Evolutionary conservation across 2,113 vertebrate species (phyloP).

Genomic region (Pyrgilauda ruficollis): DNA sequence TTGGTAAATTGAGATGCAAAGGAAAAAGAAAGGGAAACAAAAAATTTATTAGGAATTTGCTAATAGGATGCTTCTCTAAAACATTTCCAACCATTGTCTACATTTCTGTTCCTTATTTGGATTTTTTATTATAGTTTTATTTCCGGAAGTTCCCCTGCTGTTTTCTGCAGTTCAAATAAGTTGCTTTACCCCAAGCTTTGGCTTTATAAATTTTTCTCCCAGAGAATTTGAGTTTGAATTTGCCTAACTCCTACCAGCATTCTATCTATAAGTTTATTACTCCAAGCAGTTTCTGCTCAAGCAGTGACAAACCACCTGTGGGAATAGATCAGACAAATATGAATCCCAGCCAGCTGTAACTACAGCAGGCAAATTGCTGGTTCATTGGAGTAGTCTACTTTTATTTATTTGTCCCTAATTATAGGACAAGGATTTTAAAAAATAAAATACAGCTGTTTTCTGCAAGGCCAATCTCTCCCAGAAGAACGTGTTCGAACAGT

Average conservation of each 20-base stretch:
- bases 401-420: conserved; percentile 40
- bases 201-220: not conserved
- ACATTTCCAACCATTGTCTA: not conserved
- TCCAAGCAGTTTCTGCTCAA: conserved; percentile 7
- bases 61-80: not conserved
- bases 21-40: not conserved
- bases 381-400: conserved; percentile 13
- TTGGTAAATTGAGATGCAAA: not conserved
- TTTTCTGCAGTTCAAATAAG: not conserved
- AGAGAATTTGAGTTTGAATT: not conserved
- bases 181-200: not conserved
- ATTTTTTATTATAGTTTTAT: not conserved
- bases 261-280: not conserved
- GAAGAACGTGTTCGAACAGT: not conserved
- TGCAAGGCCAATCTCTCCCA: not conserved
- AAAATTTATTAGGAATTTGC: not conserved
- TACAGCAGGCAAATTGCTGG: conserved; percentile 29
- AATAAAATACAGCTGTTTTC: conserved; percentile 1
- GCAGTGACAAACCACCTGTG: conserved; percentile 32
- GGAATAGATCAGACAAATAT: not conserved
- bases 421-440: conserved; percentile 5
- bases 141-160: not conserved
- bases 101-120: not conserved
- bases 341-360: conserved; percentile 45
- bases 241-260: not conserved